Conservation (phyloP, 1,140 invertebrate species). For the Neodiprion virginianus region DNA sequence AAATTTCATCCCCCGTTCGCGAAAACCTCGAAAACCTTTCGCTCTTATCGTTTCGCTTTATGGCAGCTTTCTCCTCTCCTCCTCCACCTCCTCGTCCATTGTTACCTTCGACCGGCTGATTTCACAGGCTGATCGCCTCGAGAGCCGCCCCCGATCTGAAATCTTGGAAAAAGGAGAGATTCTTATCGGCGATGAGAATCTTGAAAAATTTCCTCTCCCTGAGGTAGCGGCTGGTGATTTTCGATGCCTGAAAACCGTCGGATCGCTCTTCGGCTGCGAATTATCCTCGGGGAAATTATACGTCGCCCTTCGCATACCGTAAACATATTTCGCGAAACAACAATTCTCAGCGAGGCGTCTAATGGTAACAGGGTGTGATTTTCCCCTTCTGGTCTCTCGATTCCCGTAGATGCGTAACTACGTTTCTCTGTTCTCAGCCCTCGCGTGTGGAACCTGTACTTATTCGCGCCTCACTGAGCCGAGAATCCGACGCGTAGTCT, state of each 20-base stretch:
- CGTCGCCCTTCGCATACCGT: too few species aligned
- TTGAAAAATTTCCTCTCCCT: neutral
- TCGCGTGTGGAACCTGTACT: too few species aligned
- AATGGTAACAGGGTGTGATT: too few species aligned
- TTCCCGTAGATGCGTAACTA: too few species aligned
- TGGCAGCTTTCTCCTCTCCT: neutral
- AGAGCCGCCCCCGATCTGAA: too few species aligned
- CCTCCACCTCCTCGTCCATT: neutral
- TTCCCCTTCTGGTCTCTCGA: too few species aligned
- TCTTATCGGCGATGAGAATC: neutral
- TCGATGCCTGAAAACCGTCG: neutral
- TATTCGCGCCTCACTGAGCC: too few species aligned
- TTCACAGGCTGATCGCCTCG: neutral
- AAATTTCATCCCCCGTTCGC: neutral
- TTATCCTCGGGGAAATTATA: too few species aligned
- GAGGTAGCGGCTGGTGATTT: neutral
- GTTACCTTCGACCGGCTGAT: conserved; percentile 1
- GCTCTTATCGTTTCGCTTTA: conserved; percentile 2
- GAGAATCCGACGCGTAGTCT: neutral
- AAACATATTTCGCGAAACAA: too few species aligned
- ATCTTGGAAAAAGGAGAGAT: neutral
- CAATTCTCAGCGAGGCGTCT: too few species aligned
- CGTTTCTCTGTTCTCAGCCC: too few species aligned
- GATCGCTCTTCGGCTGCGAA: neutral
- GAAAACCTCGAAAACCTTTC: neutral